These are phyloP conservation scores for Valencia hispanica DNA, from an alignment of 2,797 vertebrate species.

Conservation along the genomic window DNA sequence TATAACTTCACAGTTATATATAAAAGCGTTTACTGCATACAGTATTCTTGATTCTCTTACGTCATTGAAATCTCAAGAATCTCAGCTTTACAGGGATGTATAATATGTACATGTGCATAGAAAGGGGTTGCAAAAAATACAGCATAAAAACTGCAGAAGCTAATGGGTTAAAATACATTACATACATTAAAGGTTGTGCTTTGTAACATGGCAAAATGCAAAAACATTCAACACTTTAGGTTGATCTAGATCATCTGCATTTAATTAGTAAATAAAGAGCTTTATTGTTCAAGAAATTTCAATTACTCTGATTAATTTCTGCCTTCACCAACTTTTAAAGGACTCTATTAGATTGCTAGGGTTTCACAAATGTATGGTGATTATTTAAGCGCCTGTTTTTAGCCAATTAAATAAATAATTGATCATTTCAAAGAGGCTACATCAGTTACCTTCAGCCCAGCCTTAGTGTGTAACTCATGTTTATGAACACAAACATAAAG, in stretches of 20 bases:
- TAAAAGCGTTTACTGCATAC: no score
- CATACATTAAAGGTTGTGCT: background rate
- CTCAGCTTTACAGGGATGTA: no score
- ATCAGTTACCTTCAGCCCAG: background rate
- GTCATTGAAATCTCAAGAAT: no score
- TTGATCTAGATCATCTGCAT: background rate
- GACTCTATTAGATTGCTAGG: no score
- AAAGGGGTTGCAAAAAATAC: no score
- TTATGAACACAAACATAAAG: conserved; percentile 4
- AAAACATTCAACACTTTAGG: background rate
- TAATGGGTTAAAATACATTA: no score
- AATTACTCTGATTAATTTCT: background rate
- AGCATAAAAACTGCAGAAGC: no score
- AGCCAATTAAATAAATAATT: background rate
- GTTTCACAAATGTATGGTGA: background rate
- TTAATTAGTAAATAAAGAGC: background rate
- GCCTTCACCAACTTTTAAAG: background rate
- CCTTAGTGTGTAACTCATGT: conserved; percentile 1
- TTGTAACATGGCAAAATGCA: no score
- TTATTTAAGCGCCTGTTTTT: background rate
- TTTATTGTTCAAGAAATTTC: background rate
- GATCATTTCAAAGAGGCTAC: background rate
- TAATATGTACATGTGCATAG: no score
- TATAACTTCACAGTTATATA: background rate
- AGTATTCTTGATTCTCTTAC: no score